Conservation (phyloP, 2,113 vertebrate genomes). For the Pogona vitticeps region DNA sequence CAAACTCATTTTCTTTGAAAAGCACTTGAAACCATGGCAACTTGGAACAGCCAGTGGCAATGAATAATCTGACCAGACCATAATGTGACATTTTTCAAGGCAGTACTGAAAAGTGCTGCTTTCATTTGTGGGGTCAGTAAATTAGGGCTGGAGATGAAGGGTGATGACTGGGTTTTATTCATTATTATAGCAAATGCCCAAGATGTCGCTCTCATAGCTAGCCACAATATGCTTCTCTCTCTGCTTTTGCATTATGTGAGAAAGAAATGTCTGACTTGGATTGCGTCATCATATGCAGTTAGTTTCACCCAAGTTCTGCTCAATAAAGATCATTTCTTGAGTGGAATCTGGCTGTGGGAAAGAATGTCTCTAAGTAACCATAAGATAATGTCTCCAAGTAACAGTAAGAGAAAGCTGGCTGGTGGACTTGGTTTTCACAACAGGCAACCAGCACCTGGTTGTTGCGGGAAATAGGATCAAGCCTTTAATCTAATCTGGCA, state of each 20-base stretch:
- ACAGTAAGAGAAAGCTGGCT: not conserved
- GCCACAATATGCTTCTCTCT: not conserved
- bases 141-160: not conserved
- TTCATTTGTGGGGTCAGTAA: not conserved
- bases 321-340: not conserved
- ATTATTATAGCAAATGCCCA: not conserved
- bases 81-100: not conserved
- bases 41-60: not conserved
- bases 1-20: not conserved
- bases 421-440: not conserved
- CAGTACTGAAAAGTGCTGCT: not conserved
- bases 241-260: not conserved
- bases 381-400: not conserved
- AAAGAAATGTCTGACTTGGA: not conserved
- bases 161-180: conserved; percentile 5
- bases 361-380: not conserved
- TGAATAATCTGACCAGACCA: not conserved
- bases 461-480: not conserved
- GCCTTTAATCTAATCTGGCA: not conserved
- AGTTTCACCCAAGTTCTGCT: not conserved
- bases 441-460: not conserved
- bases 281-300: not conserved
- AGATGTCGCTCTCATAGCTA: not conserved
- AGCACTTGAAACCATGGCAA: not conserved
- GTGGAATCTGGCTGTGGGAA: not conserved